Base-by-base conservation (phyloP, 1,140 invertebrate species). In the Prorops nasuta region DNA sequence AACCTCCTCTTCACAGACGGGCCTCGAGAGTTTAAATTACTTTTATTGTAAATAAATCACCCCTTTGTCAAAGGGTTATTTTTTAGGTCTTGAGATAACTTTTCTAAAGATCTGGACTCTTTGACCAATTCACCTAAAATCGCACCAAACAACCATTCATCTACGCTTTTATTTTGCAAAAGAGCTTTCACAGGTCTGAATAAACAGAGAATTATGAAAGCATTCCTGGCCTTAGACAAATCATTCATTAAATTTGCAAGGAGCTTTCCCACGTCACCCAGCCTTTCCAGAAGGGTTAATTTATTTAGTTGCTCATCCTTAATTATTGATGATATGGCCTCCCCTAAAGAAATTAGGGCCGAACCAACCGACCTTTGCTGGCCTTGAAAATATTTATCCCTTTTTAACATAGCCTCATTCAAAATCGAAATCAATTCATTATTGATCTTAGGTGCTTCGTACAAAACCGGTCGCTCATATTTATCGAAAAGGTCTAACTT, bases 371-470 rank as follows among this genome's bases (percentile, higher is more conserved):
- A 21, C 2, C 51, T 9, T 37, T 50, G 48, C 21, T 28, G 15
- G 2, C 36, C 12, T n/a, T 15, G 14, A 1, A 40, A 9, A 24
- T 45, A 43, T 3, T 16, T 19, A 32, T 53, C 50, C n/a, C 50
- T 38, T 3, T 32, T 42, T 4, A 24, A 4, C n/a, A 49, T 35
- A 1, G 36, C 21, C 14, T 51, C 49, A 1, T 12, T 34, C 32
- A 56, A 16, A 2, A 12, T 22, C n/a, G 18, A 3, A 10, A 14
- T 20, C 0, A 52, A 24, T 31, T 52, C 44, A n/a, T 14, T 7
- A 18, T 56, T 56, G 10, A 56, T 10, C 21, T 39, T 41, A 12
- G 45, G 42, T 4, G 54, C 44, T 35, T n/a, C n/a, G n/a, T n/a
- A n/a, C n/a, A n/a, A n/a, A n/a, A n/a, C n/a, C n/a, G n/a, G n/a